Evolutionary conservation across 2,797 vertebrate species (phyloP).

Genomic region (Limnodromus scolopaceus): DNA sequence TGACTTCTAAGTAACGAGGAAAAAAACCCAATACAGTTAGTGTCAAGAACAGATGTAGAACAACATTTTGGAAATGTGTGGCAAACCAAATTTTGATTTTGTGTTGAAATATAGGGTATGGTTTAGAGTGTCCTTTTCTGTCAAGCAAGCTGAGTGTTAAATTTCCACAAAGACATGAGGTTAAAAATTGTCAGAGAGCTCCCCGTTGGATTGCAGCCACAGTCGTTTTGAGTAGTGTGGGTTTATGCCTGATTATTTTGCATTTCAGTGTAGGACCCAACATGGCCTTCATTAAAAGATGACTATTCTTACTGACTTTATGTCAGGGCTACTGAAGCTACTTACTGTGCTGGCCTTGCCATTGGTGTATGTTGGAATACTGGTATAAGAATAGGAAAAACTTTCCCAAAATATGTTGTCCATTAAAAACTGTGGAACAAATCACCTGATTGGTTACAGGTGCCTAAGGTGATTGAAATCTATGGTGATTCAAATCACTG

Average conservation of each 20-base stretch:
- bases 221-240: neutral
- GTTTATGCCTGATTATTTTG: neutral
- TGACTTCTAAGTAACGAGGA: neutral
- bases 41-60: neutral
- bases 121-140: neutral
- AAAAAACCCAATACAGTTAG: accelerated
- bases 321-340: neutral
- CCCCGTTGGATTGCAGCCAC: neutral
- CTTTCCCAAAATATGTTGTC: neutral
- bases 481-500: neutral
- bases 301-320: neutral
- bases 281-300: neutral
- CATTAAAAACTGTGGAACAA: neutral
- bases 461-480: neutral
- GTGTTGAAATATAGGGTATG: neutral
- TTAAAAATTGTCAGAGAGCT: neutral
- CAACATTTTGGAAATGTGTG: neutral
- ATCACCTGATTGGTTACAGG: neutral
- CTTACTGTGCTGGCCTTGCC: neutral
- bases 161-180: neutral
- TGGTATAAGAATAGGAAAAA: neutral
- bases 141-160: accelerated
- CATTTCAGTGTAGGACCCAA: neutral
- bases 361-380: neutral
- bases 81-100: neutral